Evolutionary conservation across 2,888 invertebrate species (phyloP), one percentile per base, ranked within the genome.

Genomic region (Petrolisthes cinctipes): DNA sequence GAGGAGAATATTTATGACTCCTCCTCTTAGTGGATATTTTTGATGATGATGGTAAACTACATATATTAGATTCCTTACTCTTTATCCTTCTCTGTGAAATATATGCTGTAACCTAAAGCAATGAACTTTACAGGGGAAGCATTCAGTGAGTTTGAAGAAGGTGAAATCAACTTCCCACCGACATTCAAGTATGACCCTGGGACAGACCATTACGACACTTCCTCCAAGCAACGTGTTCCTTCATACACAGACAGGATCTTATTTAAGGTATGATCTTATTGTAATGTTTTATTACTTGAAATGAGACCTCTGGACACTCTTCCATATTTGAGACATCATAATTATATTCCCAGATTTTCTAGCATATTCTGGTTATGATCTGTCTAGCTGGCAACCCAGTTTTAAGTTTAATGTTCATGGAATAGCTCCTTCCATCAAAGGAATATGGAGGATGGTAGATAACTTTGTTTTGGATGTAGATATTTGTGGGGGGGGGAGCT

Each of bases 161-260:
- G 97, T 0, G 96, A 96, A 71, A 97, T 98, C 86, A 96, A 96
- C 54, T 98, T 98, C 93, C 96, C 97, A 68, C 99, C 99, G 17
- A 98, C 98, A 1, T 99, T 98, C 93, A 99, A 99, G 95, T 99
- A 97, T 92, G 98, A 98, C 93, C 96, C 97, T 0, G 97, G 98
- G n/a, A 97, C 97, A 1, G 97, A 98, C 92, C 95, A 95, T 92
- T 98, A 97, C 92, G 98, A 98, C 93, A 96, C 97, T 4, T 98
- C 97, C 0, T 95, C 96, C 90, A 98, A 98, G 92, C 97, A 97
- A 92, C 94, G 99, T 66, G 97, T 97, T 7, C 99, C 99, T 0
- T 98, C 98, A 0, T 99, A 99, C 92, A 99, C 98, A 0, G 98
- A 97, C 93, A 94, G 97, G 82, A 97, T 93, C 68, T 91, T 93